phyloP scores from a whole-genome alignment of 2,113 vertebrate genomes.

The Centropristis striata region DNA sequence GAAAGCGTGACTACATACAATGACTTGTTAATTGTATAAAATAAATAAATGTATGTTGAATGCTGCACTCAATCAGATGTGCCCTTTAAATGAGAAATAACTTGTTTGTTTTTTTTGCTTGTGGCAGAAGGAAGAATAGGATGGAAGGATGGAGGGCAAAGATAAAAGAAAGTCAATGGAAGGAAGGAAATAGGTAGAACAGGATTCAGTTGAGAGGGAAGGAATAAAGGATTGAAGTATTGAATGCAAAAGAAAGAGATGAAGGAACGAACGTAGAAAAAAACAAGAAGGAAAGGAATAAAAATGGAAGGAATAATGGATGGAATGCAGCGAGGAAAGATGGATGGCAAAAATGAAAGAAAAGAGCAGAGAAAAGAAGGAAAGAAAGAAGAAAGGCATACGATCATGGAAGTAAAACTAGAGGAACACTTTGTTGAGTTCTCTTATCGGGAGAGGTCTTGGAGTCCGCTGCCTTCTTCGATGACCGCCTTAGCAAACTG shows the following conservation, averaged over 20 bases:
- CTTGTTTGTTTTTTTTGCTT: conserved; percentile 70
- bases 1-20: conserved; percentile 42
- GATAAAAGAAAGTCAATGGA: conserved; percentile 27
- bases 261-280: neutral
- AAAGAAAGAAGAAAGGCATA: conserved; percentile 1
- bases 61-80: conserved; percentile 54
- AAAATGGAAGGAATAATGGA: conserved; percentile 14
- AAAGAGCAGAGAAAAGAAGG: conserved; percentile 12
- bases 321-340: conserved; percentile 29
- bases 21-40: conserved; percentile 33
- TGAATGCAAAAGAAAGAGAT: conserved; percentile 14
- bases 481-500: conserved; percentile 95
- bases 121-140: conserved; percentile 47
- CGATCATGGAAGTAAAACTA: conserved; percentile 15
- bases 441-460: conserved; percentile 76
- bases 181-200: conserved; percentile 34
- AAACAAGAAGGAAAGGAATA: neutral
- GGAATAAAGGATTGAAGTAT: conserved; percentile 23
- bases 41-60: conserved; percentile 50
- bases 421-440: conserved; percentile 26
- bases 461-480: conserved; percentile 90
- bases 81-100: conserved; percentile 68
- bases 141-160: conserved; percentile 34
- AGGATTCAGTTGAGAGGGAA: conserved; percentile 6
- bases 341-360: conserved; percentile 4